These are phyloP conservation scores for Pangasius sanitwongsei DNA, from an alignment of 2,797 vertebrate genomes.

Conservation along the genomic window DNA sequence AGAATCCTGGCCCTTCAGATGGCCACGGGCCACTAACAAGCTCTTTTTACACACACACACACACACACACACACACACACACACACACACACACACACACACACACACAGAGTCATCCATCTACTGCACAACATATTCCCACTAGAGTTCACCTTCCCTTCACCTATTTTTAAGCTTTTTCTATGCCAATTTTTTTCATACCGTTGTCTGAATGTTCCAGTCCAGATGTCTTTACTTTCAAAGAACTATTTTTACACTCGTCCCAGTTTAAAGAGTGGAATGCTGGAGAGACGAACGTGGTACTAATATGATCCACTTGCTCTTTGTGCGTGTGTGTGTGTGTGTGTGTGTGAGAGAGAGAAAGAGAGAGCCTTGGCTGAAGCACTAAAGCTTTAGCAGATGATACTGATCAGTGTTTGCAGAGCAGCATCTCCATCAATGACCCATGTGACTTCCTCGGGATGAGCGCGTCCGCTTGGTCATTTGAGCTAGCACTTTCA, in stretches of 20 bases:
- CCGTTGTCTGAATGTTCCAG: background rate
- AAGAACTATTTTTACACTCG: slow-evolving; percentile 19
- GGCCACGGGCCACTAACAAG: slow-evolving; percentile 36
- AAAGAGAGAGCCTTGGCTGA: background rate
- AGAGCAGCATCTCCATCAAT: slow-evolving; percentile 44
- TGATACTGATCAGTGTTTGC: slow-evolving; percentile 54
- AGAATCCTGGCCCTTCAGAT: slow-evolving; percentile 27
- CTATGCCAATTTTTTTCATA: background rate
- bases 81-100: slow-evolving; percentile 13
- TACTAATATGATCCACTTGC: background rate
- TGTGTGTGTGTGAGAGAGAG: background rate
- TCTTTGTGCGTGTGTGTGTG: slow-evolving; percentile 1
- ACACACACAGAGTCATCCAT: slow-evolving; percentile 14
- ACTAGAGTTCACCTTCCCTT: slow-evolving; percentile 12
- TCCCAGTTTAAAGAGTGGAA: slow-evolving; percentile 8
- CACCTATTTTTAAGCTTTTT: background rate
- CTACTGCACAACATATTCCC: slow-evolving; percentile 27
- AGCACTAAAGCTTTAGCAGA: slow-evolving; percentile 39
- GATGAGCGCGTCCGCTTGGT: slow-evolving; percentile 38
- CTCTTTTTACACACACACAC: slow-evolving; percentile 7
- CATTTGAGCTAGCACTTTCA: slow-evolving; percentile 8
- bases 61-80: background rate
- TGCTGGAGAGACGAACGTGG: background rate
- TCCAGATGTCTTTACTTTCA: slow-evolving; percentile 22
- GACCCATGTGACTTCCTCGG: slow-evolving; percentile 34